Percentiles rank a stretch among this genome's conserved stretches.
Evolutionary conservation across 30 jellyfish, hydroid and myxozoan genomes (phyloP).

Genomic region (Aurelia aurita): DNA sequence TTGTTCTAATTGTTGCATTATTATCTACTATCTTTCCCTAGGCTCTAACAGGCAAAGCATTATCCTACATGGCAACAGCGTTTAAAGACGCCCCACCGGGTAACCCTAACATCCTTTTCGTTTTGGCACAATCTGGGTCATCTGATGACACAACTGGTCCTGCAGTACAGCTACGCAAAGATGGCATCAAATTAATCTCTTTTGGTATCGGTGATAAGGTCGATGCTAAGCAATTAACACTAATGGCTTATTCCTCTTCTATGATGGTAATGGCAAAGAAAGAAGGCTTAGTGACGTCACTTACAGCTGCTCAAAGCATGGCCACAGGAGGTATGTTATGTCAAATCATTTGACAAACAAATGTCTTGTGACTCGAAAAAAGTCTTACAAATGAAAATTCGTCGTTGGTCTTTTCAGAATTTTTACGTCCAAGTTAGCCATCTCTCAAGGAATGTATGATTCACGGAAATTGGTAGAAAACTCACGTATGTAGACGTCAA

Average conservation of each 20-base stretch:
- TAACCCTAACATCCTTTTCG: conserved; percentile 82
- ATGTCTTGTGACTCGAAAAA: too few relatives aligned
- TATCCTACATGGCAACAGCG: conserved; percentile 66
- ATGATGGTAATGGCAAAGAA: conserved; percentile 63
- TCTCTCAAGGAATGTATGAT: too few relatives aligned
- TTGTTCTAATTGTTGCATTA: too few relatives aligned
- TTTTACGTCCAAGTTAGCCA: too few relatives aligned
- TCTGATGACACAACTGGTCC: conserved; percentile 86
- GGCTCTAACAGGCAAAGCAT: conserved; percentile 85
- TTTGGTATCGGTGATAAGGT: conserved; percentile 88
- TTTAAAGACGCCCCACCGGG: conserved; percentile 97
- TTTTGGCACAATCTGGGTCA: conserved; percentile 82
- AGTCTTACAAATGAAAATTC: too few relatives aligned
- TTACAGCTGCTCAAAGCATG: conserved; percentile 60
- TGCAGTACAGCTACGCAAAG: conserved; percentile 81
- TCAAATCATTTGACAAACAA: too few relatives aligned
- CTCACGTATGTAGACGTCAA: too few relatives aligned
- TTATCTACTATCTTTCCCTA: not conserved
- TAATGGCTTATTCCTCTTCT: conserved; percentile 80
- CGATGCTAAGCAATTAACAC: conserved; percentile 76
- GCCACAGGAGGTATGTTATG: conserved; percentile 83
- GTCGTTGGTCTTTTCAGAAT: too few relatives aligned
- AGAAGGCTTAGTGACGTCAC: conserved; percentile 77
- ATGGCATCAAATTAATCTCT: conserved; percentile 85
- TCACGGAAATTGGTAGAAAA: too few relatives aligned